Conservation (phyloP, 2,113 vertebrate species). For the Prinia subflava region DNA sequence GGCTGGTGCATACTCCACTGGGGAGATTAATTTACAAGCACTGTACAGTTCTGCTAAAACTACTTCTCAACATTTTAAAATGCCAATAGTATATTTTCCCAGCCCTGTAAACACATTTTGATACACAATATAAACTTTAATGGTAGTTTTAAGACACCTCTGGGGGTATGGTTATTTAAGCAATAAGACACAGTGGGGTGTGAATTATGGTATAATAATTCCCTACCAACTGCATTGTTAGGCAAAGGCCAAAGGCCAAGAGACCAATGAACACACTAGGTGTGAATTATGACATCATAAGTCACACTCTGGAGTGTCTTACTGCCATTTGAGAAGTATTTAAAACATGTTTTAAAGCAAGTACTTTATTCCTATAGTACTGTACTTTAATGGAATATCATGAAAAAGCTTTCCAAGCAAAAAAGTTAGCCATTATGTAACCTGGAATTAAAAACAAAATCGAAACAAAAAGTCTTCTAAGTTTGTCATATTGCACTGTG, state of each 20-base stretch:
- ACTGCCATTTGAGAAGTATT: constrained; percentile 45
- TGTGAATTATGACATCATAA: constrained; percentile 60
- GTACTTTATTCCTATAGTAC: background rate
- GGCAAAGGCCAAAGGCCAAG: constrained; percentile 43
- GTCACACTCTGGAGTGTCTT: constrained; percentile 43
- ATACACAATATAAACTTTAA: constrained; percentile 67
- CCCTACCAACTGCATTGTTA: constrained; percentile 63
- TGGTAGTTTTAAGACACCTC: constrained; percentile 61
- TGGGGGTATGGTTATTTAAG: constrained; percentile 57
- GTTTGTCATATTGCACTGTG: background rate
- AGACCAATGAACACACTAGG: constrained; percentile 45
- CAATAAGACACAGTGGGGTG: constrained; percentile 53
- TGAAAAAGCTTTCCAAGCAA: background rate
- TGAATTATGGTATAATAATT: constrained; percentile 69
- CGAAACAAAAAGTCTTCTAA: background rate
- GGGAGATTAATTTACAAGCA: constrained; percentile 60
- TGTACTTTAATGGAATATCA: background rate
- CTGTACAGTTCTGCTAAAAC: constrained; percentile 61
- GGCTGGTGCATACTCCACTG: constrained; percentile 36
- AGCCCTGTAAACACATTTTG: constrained; percentile 70
- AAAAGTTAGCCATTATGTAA: background rate
- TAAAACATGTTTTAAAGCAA: constrained; percentile 35
- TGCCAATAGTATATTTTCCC: constrained; percentile 59
- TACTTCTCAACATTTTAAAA: constrained; percentile 56
- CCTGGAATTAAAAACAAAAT: background rate